These are phyloP conservation scores for Heteromyza rotundicornis DNA, from an alignment of 2,888 invertebrate species.

Conservation along the genomic window DNA sequence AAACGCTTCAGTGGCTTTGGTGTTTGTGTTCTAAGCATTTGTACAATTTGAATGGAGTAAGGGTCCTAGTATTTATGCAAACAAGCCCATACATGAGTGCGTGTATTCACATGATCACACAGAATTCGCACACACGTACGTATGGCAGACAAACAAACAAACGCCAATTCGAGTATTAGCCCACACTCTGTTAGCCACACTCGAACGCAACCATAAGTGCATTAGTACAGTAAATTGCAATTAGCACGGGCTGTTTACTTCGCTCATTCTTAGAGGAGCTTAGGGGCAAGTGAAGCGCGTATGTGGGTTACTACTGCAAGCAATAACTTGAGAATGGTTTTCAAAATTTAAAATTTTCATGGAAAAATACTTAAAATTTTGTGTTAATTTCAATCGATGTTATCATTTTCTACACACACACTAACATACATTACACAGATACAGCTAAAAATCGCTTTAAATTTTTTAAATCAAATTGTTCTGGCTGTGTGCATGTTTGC, in stretches of 20 bases:
- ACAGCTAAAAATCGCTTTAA: no score
- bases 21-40: background rate
- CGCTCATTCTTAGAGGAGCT: no score
- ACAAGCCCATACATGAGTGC: background rate
- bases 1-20: background rate
- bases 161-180: background rate
- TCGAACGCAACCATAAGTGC: background rate
- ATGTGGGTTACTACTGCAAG: no score
- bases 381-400: no score
- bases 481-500: no score
- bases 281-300: background rate
- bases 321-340: no score
- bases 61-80: background rate
- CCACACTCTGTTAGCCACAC: background rate
- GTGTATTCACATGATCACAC: no score
- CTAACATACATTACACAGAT: no score
- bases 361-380: no score
- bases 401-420: no score
- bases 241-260: background rate
- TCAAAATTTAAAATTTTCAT: slow-evolving; percentile 18
- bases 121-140: background rate
- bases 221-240: slow-evolving; percentile 6
- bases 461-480: no score
- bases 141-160: background rate
- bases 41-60: background rate